phyloP scores from a whole-genome alignment of 2,888 invertebrate genomes.

The Nymphalis urticae region DNA sequence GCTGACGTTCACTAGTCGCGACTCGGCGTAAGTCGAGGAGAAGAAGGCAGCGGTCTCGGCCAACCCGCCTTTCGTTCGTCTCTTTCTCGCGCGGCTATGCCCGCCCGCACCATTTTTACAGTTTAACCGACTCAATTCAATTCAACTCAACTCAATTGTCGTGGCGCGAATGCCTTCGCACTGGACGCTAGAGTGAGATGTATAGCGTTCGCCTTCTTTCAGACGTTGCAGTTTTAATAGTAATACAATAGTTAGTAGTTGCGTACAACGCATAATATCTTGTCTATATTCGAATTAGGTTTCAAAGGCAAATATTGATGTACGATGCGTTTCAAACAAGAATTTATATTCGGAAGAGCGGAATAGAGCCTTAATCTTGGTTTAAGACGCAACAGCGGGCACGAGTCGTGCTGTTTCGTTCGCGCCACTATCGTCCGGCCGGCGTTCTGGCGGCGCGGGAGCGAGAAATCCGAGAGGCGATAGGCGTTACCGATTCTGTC shows the following conservation, averaged over 20 bases:
- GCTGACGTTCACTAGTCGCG: conserved; percentile 79
- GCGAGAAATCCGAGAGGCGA: conserved; percentile 66
- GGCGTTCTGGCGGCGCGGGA: conserved; percentile 52
- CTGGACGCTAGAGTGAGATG: conserved; percentile 79
- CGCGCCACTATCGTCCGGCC: conserved; percentile 77
- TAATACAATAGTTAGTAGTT: conserved; percentile 20
- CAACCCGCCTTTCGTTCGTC: conserved; percentile 80
- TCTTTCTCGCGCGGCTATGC: conserved; percentile 74
- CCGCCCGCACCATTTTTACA: conserved; percentile 80
- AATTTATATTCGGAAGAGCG: conserved; percentile 68
- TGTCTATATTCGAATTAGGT: conserved; percentile 34
- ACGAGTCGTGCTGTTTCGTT: conserved; percentile 66
- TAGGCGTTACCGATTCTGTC: conserved; percentile 74
- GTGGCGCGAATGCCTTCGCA: conserved; percentile 77
- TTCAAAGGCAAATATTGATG: conserved; percentile 44
- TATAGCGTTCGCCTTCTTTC: conserved; percentile 65
- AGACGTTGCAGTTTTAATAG: conserved; percentile 51
- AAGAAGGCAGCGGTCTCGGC: conserved; percentile 80
- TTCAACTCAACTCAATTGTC: conserved; percentile 82
- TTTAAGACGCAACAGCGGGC: conserved; percentile 72
- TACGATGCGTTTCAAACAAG: conserved; percentile 63
- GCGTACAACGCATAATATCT: conserved; percentile 9
- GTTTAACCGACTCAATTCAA: conserved; percentile 81
- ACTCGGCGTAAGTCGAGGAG: conserved; percentile 78
- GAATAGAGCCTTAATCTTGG: conserved; percentile 78